phyloP scores from a whole-genome alignment of 2,113 vertebrate genomes.

The Cyanoliseus patagonus region DNA sequence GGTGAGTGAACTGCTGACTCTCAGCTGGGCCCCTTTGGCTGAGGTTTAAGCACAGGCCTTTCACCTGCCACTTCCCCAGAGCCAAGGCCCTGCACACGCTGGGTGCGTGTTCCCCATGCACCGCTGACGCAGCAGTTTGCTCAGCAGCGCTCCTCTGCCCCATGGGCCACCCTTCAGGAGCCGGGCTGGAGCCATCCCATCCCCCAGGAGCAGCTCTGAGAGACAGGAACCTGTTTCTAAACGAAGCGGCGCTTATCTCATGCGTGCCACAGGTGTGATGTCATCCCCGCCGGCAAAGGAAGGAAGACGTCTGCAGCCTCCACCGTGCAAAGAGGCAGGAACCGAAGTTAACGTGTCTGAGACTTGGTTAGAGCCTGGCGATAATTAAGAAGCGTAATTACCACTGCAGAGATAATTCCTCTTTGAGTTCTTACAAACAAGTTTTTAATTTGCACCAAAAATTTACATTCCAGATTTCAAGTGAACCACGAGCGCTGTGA shows the following conservation, averaged over 20 bases:
- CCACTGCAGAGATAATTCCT: conserved; percentile 59
- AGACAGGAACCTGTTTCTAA: neutral
- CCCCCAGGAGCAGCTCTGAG: neutral
- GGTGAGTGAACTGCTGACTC: neutral
- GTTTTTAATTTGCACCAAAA: conserved; percentile 61
- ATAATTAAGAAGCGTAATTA: conserved; percentile 27
- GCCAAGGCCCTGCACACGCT: neutral
- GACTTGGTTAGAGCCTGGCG: neutral
- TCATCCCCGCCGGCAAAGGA: neutral
- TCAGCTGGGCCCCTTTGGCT: neutral
- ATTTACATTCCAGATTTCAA: conserved; percentile 57
- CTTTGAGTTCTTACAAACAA: conserved; percentile 56
- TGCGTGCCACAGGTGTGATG: conserved; percentile 26
- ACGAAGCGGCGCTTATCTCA: conserved; percentile 14
- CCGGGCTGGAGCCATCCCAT: neutral
- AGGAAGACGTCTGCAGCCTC: neutral
- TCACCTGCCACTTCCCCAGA: neutral
- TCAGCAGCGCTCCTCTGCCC: neutral
- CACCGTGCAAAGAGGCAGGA: neutral
- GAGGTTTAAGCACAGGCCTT: neutral
- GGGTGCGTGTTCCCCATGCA: fast-evolving
- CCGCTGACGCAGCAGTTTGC: neutral
- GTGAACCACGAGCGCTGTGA: neutral
- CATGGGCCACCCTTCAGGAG: neutral
- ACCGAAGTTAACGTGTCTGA: neutral